Evolutionary conservation across 2,113 vertebrate genomes (phyloP), one percentile per base, ranked within the genome.

Genomic region (Artemisiospiza belli): DNA sequence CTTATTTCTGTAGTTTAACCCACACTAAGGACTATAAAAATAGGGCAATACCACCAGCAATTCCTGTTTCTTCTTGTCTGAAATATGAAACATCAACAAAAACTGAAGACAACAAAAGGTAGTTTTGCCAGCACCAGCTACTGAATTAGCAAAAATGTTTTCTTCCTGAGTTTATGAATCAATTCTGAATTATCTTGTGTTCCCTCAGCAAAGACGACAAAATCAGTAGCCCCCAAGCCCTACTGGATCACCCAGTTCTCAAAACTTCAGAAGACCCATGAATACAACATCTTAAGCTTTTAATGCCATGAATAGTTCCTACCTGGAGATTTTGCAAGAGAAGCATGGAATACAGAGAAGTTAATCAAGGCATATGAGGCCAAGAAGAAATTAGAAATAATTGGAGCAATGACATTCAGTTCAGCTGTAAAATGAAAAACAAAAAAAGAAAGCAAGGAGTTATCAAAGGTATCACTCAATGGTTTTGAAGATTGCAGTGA

Each of bases 341-440:
- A 99, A 14, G 99, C 99, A 79, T 99, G 99, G 97, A 99, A 99
- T 89, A 99, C 99, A 5, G 99, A 99, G 97, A 99, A 99, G 97
- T 99, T 99, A 97, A 99, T 99, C 97, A 99, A 97, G 82, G 99
- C 99, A 39, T 99, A 99, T 4, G 99, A 99, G 15, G 99, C 99
- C 98, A 99, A 97, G 97, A 99, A 99, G 97, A 99, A 99, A 96
- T 99, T 99, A 70, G 99, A 99, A 97, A 99, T 99, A 97, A 99
- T 99, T 78, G 99, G 99, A 86, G 99, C 99, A 78, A 99, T 99
- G 61, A 98, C 75, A 72, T 99, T 99, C 97, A 99, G 88, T 97
- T 99, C 89, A 25, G 99, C 99, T 99, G 98, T 67, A 96, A 97
- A 94, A 97, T 54, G 31, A 76, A 94, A 97, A 27, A 49, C 97